Evolutionary conservation across 2,113 vertebrate genomes (phyloP).

Genomic region (Ctenomys sociabilis): DNA sequence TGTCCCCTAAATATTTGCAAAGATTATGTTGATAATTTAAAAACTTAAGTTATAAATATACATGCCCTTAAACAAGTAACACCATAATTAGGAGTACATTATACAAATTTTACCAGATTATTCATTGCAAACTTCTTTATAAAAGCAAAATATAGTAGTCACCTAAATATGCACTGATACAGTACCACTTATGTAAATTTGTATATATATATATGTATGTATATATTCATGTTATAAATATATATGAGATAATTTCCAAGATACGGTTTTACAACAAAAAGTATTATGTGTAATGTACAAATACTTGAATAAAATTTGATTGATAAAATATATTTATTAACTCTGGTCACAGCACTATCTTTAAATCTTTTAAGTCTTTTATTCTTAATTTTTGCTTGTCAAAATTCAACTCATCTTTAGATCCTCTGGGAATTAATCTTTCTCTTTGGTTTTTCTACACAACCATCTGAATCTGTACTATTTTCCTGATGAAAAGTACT

Average conservation of each 20-base stretch:
- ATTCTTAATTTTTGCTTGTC: slow-evolving; percentile 13
- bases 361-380: neutral
- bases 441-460: slow-evolving; percentile 14
- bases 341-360: neutral
- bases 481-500: neutral
- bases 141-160: slow-evolving; percentile 1
- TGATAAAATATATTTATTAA: neutral
- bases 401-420: slow-evolving; percentile 36
- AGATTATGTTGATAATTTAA: neutral
- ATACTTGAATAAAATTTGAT: slow-evolving; percentile 14
- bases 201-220: neutral
- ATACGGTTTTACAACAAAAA: neutral
- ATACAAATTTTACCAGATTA: neutral
- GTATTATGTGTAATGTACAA: neutral
- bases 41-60: neutral
- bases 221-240: neutral
- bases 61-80: neutral
- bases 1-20: neutral
- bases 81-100: neutral
- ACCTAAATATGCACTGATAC: neutral
- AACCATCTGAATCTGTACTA: neutral
- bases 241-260: neutral
- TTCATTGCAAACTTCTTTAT: neutral
- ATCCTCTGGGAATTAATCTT: slow-evolving; percentile 1
- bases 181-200: neutral